These are phyloP conservation scores for Cryptomyrus ogoouensis DNA, from an alignment of 2,113 vertebrate species.

Conservation along the genomic window DNA sequence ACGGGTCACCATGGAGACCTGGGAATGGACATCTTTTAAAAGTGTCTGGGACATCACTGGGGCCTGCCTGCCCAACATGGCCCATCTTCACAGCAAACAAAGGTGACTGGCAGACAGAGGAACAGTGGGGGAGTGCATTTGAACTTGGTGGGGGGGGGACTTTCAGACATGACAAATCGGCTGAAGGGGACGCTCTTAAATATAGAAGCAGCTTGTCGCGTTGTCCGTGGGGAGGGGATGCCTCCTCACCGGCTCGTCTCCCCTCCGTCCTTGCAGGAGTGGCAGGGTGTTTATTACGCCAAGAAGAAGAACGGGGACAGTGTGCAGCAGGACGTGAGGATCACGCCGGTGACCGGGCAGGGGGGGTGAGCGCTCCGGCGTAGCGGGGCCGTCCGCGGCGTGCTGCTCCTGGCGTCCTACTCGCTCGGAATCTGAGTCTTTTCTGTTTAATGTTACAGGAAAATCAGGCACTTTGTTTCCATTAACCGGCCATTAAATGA, in stretches of 20 bases:
- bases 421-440: background rate
- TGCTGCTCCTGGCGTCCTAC: background rate
- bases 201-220: background rate
- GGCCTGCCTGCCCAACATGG: constrained; percentile 39
- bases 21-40: background rate
- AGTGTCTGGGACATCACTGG: constrained; percentile 27
- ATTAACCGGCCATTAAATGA: constrained; percentile 89
- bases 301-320: constrained; percentile 94
- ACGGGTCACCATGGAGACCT: background rate
- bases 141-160: constrained; percentile 33
- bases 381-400: too few species aligned
- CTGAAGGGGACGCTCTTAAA: constrained; percentile 9
- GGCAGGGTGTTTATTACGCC: constrained; percentile 90
- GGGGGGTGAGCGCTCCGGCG: constrained; percentile 81
- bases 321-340: constrained; percentile 94
- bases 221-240: background rate
- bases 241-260: background rate
- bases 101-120: constrained; percentile 51
- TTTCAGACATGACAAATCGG: constrained; percentile 45
- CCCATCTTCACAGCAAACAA: constrained; percentile 55
- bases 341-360: constrained; percentile 92
- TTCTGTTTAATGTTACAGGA: constrained; percentile 69
- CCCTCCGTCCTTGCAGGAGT: constrained; percentile 67
- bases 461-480: constrained; percentile 99
- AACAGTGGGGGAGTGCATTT: constrained; percentile 55